Evolutionary conservation across 2,113 vertebrate genomes (phyloP).

Genomic region (Cyanocitta stelleri): DNA sequence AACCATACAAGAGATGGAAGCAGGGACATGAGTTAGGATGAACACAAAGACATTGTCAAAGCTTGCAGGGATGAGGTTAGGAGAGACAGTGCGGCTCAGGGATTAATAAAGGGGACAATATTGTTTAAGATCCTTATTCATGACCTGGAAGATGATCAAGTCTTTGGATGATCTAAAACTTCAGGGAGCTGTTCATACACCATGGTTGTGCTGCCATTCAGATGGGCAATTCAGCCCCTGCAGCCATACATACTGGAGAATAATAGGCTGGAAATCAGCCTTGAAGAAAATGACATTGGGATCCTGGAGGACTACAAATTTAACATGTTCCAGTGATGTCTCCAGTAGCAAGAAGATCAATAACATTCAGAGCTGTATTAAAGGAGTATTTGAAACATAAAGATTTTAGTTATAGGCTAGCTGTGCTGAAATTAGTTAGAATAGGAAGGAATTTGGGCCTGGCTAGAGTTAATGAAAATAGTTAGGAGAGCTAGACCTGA

Average conservation of each 20-base stretch:
- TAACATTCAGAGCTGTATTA: neutral
- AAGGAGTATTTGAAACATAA: too few species aligned
- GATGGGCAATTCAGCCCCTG: neutral
- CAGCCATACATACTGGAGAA: neutral
- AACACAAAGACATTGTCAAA: neutral
- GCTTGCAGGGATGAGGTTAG: neutral
- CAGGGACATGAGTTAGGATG: neutral
- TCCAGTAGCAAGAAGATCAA: neutral
- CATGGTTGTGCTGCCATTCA: neutral
- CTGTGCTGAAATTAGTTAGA: too few species aligned
- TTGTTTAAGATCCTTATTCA: accelerated
- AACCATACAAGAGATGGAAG: neutral
- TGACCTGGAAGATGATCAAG: neutral
- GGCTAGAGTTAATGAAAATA: too few species aligned
- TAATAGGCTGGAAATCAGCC: neutral
- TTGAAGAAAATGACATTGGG: accelerated
- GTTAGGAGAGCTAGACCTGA: too few species aligned
- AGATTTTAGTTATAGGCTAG: too few species aligned
- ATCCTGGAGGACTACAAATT: neutral
- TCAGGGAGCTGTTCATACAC: neutral
- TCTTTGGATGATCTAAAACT: neutral
- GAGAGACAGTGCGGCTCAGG: neutral
- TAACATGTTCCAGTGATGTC: neutral
- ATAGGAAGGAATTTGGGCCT: too few species aligned
- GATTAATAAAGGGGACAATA: neutral